Evolutionary conservation across 2,797 vertebrate genomes (phyloP).

Genomic region (Gambelia wislizenii): DNA sequence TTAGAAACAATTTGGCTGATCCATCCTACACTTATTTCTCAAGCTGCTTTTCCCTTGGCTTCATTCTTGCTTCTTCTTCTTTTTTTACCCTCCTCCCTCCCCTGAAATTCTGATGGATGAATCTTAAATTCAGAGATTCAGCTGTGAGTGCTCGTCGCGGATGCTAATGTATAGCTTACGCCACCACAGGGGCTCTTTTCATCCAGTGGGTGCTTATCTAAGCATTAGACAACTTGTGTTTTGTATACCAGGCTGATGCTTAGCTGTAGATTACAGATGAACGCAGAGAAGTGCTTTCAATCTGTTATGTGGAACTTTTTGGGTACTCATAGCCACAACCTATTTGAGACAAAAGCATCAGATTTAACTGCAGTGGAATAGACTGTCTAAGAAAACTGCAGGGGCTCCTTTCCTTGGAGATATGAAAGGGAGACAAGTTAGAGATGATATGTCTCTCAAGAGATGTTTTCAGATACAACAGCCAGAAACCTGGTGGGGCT

Average conservation of each 20-base stretch:
- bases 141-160: neutral
- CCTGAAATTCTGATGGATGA: constrained; percentile 63
- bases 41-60: neutral
- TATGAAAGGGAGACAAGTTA: neutral
- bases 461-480: neutral
- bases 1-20: constrained; percentile 74
- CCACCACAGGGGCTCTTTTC: neutral
- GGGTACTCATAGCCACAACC: neutral
- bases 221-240: neutral
- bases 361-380: neutral
- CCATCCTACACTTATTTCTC: constrained; percentile 45
- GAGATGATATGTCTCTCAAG: neutral
- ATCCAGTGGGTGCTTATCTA: constrained; percentile 25
- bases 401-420: neutral
- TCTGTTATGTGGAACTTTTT: neutral
- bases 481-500: no score
- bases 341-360: neutral
- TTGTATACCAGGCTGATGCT: neutral
- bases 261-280: neutral
- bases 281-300: neutral
- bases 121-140: constrained; percentile 45
- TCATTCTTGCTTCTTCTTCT: neutral
- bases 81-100: constrained; percentile 26
- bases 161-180: constrained; percentile 2
- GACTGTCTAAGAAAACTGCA: neutral